Evolutionary conservation across 2,888 invertebrate genomes (phyloP).

Genomic region (Colostygia pectinataria): DNA sequence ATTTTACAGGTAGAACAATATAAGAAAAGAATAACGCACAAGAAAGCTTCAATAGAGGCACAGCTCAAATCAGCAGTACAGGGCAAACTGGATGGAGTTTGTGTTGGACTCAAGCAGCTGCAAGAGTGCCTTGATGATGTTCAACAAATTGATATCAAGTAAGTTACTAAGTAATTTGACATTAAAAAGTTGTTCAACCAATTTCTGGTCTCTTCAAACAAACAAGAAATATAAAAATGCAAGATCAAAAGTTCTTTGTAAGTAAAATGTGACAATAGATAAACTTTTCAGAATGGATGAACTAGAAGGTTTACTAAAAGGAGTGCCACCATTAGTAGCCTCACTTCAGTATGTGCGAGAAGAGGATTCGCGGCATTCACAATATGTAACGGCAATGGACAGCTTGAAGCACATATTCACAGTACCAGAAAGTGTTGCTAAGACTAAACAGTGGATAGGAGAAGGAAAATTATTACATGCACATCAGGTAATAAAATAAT

Average conservation of each 20-base stretch:
- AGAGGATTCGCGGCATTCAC: constrained; percentile 97
- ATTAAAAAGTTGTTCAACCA: no score
- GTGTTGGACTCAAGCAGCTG: constrained; percentile 95
- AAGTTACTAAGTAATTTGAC: constrained; percentile 19
- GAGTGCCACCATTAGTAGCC: constrained; percentile 90
- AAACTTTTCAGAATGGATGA: constrained; percentile 85
- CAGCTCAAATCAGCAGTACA: constrained; percentile 99
- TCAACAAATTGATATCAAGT: constrained; percentile 85
- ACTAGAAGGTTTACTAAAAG: constrained; percentile 88
- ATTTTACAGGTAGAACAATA: constrained; percentile 87
- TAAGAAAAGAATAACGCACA: constrained; percentile 87
- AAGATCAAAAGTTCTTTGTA: no score
- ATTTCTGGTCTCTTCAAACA: no score
- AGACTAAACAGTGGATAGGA: constrained; percentile 96
- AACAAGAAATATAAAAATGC: no score
- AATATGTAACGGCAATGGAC: constrained; percentile 98
- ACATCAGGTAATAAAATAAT: constrained; percentile 86
- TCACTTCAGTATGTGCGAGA: constrained; percentile 93
- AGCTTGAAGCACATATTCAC: constrained; percentile 99
- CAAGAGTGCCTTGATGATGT: constrained; percentile 94
- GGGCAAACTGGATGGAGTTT: constrained; percentile 97
- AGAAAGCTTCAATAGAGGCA: constrained; percentile 95
- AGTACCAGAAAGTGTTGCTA: constrained; percentile 97
- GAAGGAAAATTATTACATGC: constrained; percentile 97
- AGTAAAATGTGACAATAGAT: background rate